Evolutionary conservation across 1,140 invertebrate species (phyloP), one percentile per base, ranked within the genome.

Genomic region (Penaeus chinensis): DNA sequence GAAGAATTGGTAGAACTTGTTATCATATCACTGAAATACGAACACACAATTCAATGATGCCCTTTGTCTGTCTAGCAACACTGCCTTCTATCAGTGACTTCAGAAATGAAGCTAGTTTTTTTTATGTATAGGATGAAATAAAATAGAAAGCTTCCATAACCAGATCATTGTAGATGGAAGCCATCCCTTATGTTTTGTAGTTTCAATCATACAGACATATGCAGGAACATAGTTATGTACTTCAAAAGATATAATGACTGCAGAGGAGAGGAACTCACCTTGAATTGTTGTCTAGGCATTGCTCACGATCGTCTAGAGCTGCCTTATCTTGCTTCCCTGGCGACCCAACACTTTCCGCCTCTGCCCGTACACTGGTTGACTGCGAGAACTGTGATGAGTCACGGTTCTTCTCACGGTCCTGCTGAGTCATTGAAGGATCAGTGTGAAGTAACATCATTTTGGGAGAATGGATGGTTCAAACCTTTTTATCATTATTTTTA

Each of bases 321-420:
- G 69, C 78, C 47, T 78, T 87, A 61, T 86, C 87, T 32, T 83
- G 86, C 80, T 90, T 90, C 22, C 85, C 90, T 8, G 89, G 89
- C 24, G 89, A 90, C 19, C 86, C 82, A 63, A 89, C 84, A 61
- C 90, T 90, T 76, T 90, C 90, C 2, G 84, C 82, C 77, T 90
- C 89, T 22, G 85, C 90, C 54, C 62, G 60, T 16, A 90, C 89
- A 42, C 89, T 90, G 37, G 89, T 90, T 7, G 89, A 90, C 71
- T 89, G 89, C 18, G 89, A 90, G 66, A 87, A 90, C 66, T 89
- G 89, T 71, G 87, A 89, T 65, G 66, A 84, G 86, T 71, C 81
- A 82, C 60, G 80, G 32, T 74, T 82, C 60, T 74, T 82, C 71
- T 82, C 71, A 78, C 60, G 42, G 80, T 84, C 82, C 82, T 88